Evolutionary conservation across 2,797 vertebrate genomes (phyloP), one percentile per base, ranked within the genome.

Genomic region (Molossus alvarezi): DNA sequence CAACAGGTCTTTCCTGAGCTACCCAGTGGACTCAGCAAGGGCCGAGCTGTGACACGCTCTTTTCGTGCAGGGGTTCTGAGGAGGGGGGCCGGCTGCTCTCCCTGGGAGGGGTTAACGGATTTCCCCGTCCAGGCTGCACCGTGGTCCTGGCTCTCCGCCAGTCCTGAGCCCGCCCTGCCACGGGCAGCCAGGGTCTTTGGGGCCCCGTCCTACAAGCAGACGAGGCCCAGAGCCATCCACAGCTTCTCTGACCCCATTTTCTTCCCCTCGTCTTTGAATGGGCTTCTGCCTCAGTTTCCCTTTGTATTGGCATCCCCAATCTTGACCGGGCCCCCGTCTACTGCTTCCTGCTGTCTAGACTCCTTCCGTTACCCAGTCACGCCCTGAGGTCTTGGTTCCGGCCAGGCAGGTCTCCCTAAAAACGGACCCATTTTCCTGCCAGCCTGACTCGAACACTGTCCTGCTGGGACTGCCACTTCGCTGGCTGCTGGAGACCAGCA

Each of bases 1-100:
- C 23, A 55, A 65, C 37, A 80, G 88, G 41, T 51, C 85, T 94
- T 82, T 69, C 73, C 77, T 73, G 83, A 84, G 76, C 37, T 62
- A 21, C 20, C 12, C 62, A n/a, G 23, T 33, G 45, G 81, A 11
- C 58, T 90, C 20, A 9, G 72, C 55, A 14, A 88, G 73, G 76
- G 58, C 72, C 75, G 48, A 27, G 25, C 20, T 80, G 58, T 75
- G 72, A 65, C 64, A 15, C 64, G 86, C 41, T 88, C 29, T 57
- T 88, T 71, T 29, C 27, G 27, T 23, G 67, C 45, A 25, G 67
- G 21, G 37, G 20, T 51, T 76, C 75, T 12, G 84, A 20, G 67
- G 3, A 7, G 25, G 41, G n/a, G 8, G 3, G 15, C 20, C 71
- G 37, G 48, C 86, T n/a, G 4, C 79, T 85, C 27, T 67, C 62